A percentile compares a stretch with the other conserved stretches of the same genome.
Evolutionary conservation across 2,113 vertebrate species (phyloP).

Genomic region (Microcebus tavaratra): DNA sequence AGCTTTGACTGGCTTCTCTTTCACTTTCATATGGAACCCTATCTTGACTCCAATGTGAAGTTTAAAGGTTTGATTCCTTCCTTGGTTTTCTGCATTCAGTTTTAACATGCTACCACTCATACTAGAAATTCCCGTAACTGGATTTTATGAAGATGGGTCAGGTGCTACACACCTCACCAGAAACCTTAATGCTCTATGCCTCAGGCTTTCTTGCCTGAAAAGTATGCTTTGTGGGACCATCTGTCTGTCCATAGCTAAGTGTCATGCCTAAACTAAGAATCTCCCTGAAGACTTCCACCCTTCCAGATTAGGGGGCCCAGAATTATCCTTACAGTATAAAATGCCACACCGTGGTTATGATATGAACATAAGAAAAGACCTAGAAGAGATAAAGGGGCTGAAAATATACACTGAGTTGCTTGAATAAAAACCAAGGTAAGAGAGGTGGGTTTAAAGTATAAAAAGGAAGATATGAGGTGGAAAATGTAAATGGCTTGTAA

Average conservation of each 20-base stretch:
- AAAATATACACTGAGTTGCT: neutral
- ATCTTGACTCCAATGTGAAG: neutral
- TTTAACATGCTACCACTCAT: neutral
- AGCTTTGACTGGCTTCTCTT: neutral
- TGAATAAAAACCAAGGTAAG: neutral
- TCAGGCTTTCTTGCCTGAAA: neutral
- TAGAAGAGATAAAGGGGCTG: neutral
- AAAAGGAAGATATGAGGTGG: neutral
- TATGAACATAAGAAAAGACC: neutral
- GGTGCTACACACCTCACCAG: neutral
- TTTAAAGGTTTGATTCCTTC: neutral
- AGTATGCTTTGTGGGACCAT: neutral
- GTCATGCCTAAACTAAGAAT: neutral
- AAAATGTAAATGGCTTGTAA: neutral
- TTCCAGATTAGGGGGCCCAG: neutral
- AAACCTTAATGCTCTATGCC: neutral
- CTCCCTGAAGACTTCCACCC: neutral
- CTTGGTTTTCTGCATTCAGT: neutral
- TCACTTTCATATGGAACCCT: neutral
- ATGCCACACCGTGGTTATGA: neutral
- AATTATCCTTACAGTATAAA: neutral
- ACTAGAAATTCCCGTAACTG: neutral
- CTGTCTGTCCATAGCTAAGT: neutral
- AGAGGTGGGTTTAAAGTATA: neutral
- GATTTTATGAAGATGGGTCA: neutral